Conservation (phyloP, 1,140 invertebrate genomes). For the Samia ricini region DNA sequence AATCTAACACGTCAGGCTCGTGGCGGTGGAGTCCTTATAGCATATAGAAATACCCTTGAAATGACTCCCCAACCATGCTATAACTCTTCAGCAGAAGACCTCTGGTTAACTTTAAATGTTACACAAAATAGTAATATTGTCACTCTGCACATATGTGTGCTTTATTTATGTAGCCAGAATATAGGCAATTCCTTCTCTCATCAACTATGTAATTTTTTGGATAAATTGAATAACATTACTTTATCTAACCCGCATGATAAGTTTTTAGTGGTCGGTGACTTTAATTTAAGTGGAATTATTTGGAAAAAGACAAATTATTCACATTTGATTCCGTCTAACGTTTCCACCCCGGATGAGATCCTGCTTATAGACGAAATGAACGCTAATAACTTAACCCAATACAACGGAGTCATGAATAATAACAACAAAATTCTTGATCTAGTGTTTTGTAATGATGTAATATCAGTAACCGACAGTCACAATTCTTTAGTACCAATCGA, state of each 20-base stretch:
- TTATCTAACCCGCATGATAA: background rate
- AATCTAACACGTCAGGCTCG: constrained; percentile 12
- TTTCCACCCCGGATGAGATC: no score
- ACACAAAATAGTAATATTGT: no score
- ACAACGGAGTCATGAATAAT: constrained; percentile 17
- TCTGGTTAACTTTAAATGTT: constrained; percentile 14
- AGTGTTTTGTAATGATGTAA: constrained; percentile 16
- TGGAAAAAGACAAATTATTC: background rate
- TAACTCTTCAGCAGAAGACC: constrained; percentile 22
- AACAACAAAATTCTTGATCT: constrained; percentile 21
- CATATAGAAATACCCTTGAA: constrained; percentile 8
- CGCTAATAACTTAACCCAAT: constrained; percentile 12
- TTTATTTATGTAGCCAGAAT: constrained; percentile 12
- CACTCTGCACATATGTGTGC: constrained; percentile 9
- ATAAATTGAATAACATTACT: constrained; percentile 2
- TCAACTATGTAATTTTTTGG: constrained; percentile 6
- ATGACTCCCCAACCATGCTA: background rate
- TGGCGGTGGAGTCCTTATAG: constrained; percentile 28
- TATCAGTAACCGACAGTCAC: constrained; percentile 12
- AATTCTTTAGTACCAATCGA: constrained; percentile 23
- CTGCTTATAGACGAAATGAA: constrained; percentile 20
- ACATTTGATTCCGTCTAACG: background rate
- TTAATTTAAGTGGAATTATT: constrained; percentile 11
- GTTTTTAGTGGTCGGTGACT: no score
- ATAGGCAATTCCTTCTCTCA: constrained; percentile 3